phyloP scores from a whole-genome alignment of 2,888 invertebrate genomes.

The Timema podura region DNA sequence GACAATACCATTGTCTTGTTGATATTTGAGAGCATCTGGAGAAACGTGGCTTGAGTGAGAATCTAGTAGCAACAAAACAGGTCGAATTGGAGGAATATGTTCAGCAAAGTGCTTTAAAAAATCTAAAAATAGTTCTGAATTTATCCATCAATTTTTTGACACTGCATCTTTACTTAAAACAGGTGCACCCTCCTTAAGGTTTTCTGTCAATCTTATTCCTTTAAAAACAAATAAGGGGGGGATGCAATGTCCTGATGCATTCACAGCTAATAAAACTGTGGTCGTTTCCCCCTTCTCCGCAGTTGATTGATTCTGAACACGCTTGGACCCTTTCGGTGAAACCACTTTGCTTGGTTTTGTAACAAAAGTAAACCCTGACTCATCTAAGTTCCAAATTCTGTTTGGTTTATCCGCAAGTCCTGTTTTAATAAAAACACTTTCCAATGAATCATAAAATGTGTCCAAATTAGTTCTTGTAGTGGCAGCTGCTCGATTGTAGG shows the following conservation, averaged over 20 bases:
- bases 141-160: background rate
- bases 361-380: conserved; percentile 9
- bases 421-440: background rate
- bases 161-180: background rate
- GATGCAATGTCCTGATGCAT: no score
- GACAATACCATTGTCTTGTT: background rate
- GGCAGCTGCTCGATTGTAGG: conserved; percentile 4
- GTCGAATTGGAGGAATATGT: background rate
- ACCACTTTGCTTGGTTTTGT: background rate
- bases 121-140: no score
- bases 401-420: no score
- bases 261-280: background rate
- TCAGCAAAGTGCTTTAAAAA: no score
- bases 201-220: no score
- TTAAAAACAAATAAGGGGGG: no score
- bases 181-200: no score
- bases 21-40: background rate
- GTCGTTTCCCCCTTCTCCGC: conserved; percentile 6
- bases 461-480: background rate
- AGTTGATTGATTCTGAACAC: background rate
- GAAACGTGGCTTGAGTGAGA: conserved; percentile 1
- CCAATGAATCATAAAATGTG: conserved; percentile 4
- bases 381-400: background rate
- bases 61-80: background rate
- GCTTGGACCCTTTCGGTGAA: no score